Conservation (phyloP, 2,888 invertebrate genomes). For the Heteromyza rotundicornis region DNA sequence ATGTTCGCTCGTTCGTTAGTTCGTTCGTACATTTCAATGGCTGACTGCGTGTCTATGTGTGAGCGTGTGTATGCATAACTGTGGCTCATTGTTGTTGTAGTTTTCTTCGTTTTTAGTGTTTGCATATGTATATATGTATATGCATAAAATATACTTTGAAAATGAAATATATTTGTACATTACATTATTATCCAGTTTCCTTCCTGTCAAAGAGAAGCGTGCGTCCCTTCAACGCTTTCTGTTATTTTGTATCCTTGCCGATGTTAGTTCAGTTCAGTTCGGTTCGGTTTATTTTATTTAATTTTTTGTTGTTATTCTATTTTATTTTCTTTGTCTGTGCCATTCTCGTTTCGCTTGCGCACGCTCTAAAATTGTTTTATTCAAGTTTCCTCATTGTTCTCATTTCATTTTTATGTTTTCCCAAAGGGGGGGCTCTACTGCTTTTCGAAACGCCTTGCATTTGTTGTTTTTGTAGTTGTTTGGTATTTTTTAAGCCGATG, state of each 20-base stretch:
- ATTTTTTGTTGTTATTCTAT: neutral
- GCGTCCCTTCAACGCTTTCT: neutral
- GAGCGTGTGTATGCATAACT: too few species aligned
- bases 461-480: neutral
- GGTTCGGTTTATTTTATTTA: neutral
- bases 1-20: too few species aligned
- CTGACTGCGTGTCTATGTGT: too few species aligned
- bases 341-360: constrained; percentile 3
- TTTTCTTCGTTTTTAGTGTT: too few species aligned
- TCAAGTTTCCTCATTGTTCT: neutral
- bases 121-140: too few species aligned
- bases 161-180: neutral
- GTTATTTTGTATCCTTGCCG: neutral
- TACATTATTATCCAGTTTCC: neutral
- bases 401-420: constrained; percentile 4
- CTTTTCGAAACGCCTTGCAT: neutral
- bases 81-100: too few species aligned
- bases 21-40: too few species aligned
- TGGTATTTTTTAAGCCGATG: neutral
- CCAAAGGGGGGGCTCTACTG: neutral
- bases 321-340: too few species aligned
- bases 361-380: constrained; percentile 4
- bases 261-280: neutral
- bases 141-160: neutral
- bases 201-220: neutral